These are phyloP conservation scores for Artibeus jamaicensis DNA, from an alignment of 2,797 vertebrate species.

Conservation along the genomic window DNA sequence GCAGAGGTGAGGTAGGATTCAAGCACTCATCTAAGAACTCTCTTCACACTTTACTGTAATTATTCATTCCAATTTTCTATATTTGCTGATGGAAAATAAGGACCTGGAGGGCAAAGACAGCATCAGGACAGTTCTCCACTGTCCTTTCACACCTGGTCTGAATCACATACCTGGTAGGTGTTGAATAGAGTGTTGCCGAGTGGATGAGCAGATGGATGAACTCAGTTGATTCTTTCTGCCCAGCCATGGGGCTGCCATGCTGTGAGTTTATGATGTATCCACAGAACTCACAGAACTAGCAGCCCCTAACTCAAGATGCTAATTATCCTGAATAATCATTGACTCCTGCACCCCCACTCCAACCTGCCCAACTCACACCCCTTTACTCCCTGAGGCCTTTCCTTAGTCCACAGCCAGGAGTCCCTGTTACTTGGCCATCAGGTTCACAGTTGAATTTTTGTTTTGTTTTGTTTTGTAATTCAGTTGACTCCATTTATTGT, in stretches of 20 bases:
- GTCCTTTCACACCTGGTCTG: not conserved
- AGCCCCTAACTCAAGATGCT: not conserved
- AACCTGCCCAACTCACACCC: too few relatives aligned
- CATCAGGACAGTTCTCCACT: not conserved
- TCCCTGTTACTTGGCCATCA: not conserved
- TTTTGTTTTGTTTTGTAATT: not conserved
- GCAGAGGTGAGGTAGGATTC: not conserved
- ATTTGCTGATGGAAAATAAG: not conserved
- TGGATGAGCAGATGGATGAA: too few relatives aligned
- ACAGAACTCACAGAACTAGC: not conserved
- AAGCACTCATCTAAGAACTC: not conserved
- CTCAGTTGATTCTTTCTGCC: not conserved
- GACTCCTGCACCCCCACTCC: not conserved
- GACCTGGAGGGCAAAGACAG: not conserved
- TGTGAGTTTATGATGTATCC: not conserved
- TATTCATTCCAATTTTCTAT: not conserved
- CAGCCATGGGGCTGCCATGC: not conserved
- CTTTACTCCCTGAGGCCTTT: not conserved
- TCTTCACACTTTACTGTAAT: not conserved
- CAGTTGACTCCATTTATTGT: constrained; percentile 55
- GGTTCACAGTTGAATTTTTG: not conserved
- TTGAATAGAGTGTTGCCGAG: not conserved
- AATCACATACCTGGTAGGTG: rapidly evolving
- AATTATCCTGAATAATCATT: not conserved
- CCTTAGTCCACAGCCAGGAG: not conserved